Evolutionary conservation across 2,888 invertebrate genomes (phyloP), one percentile per base, ranked within the genome.

Genomic region (Frankliniella fusca): DNA sequence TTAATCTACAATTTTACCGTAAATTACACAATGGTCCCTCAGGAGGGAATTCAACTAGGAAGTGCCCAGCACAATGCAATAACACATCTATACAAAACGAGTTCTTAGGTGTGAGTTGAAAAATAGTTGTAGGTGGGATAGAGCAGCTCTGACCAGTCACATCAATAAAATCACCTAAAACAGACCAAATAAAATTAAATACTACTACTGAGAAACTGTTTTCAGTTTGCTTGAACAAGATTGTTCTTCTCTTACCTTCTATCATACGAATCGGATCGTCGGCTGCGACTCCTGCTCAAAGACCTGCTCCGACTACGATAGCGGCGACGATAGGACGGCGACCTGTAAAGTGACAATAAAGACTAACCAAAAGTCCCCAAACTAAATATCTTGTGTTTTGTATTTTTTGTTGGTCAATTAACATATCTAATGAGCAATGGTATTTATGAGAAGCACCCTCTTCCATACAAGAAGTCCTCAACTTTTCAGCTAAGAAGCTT

Each of bases 21-120:
- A 76, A n/a, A 27, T 76, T 23, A 76, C 70, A 76, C 23, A 76
- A 76, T 76, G 70, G 70, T 76, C 70, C 70, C 23, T 12, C 27
- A 76, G 27, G 23, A 23, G 70, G 70, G 7, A 11, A 23, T 23
- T 27, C 27, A 23, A 23, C 27, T n/a, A 18, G 18, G 11, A 18
- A 18, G 61, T 61, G 61, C 61, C 7, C 61, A 15, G 61, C 61
- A 61, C 61, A 61, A 15, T 70, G 70, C 70, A 70, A 23, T 23
- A 23, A 70, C 23, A 70, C 12, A 27, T 27, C 70, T 20, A 23
- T 23, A 23, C n/a, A 20, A 27, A 11, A 23, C 27, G 27, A 23
- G 23, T 27, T 5, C 9, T 12, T n/a, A 76, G 9, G 27, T 76
- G 27, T 9, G 27, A 10, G 70, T 76, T 8, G 12, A 27, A 27